Evolutionary conservation across 2,113 vertebrate genomes (phyloP), one percentile per base, ranked within the genome.

Genomic region (Porphyrio hochstetteri): DNA sequence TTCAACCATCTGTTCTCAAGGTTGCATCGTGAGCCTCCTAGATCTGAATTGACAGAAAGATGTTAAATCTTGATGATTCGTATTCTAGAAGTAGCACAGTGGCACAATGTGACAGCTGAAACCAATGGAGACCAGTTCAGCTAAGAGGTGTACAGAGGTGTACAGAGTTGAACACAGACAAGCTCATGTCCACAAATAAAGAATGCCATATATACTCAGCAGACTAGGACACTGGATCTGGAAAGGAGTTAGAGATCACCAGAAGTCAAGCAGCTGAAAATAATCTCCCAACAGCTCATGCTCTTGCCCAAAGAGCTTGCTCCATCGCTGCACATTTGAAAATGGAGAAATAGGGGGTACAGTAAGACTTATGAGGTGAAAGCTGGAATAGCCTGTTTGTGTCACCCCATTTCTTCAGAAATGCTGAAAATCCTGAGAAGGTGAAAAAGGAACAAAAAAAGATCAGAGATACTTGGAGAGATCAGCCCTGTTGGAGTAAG

Each of bases 1-100:
- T 92, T 87, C 95, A 90, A 38, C 95, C 94, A 95, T 94, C 93
- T 96, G 95, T 94, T 97, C 94, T 88, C 82, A 94, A 79, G 92
- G 92, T 46, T 95, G 83, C n/a, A 64, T 71, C 3, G 2, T 88
- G 71, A 80, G 72, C 59, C 52, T 94, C 67, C 85, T 67, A 80
- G 87, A 94, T 93, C 50, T 95, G 85, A 91, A 91, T 8, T 89
- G 93, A 96, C 92, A 94, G 93, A 76, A 91, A 70, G 82, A 92
- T 90, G 84, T 40, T 96, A 95, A 93, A 93, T 91, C 90, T 93
- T 93, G 69, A 77, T 85, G 70, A 57, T 82, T 97, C 25, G 18
- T 72, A 80, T 65, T 89, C 94, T 67, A 55, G 61, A 85, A 92
- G 78, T 10, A 88, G 55, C 40, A 82, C 40, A 69, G 23, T 28